Conservation (phyloP, 2,888 invertebrate genomes). For the Drosophila koepferae region DNA sequence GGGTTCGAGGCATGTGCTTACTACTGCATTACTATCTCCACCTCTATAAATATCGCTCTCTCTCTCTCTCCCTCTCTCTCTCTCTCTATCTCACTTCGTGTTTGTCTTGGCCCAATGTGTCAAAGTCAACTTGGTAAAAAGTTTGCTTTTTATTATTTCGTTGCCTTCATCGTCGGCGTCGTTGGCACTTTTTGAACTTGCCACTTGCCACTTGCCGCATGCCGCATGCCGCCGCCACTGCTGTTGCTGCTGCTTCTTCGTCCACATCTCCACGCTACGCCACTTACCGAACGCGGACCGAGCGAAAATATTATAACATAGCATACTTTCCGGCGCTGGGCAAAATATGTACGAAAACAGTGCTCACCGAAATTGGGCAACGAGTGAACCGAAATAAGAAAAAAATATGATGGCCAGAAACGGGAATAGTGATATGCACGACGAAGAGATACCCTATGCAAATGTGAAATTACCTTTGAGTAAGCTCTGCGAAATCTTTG, state of each 20-base stretch:
- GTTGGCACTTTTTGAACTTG: slow-evolving; percentile 70
- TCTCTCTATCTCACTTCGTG: slow-evolving; percentile 23
- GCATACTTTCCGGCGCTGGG: slow-evolving; percentile 57
- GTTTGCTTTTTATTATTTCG: slow-evolving; percentile 76
- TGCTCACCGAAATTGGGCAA: slow-evolving; percentile 55
- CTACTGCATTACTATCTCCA: slow-evolving; percentile 17
- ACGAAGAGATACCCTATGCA: slow-evolving; percentile 9
- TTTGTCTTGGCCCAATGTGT: slow-evolving; percentile 77
- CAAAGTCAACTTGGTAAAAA: slow-evolving; percentile 77
- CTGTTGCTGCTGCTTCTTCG: neutral
- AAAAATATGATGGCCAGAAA: slow-evolving; percentile 25
- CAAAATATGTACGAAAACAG: slow-evolving; percentile 53
- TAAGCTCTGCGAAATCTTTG: no score
- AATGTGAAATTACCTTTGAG: neutral
- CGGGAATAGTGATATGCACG: neutral
- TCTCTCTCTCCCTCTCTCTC: neutral
- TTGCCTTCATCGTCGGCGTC: slow-evolving; percentile 60
- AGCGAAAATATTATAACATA: slow-evolving; percentile 55
- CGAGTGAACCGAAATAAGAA: slow-evolving; percentile 35
- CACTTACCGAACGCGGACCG: neutral
- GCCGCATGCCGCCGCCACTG: neutral
- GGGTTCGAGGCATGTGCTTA: slow-evolving; percentile 21
- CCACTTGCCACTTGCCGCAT: slow-evolving; percentile 40
- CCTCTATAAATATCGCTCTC: slow-evolving; percentile 1
- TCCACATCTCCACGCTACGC: slow-evolving; percentile 4